Conservation (phyloP, 2,113 vertebrate species). For the Haemorhous mexicanus region DNA sequence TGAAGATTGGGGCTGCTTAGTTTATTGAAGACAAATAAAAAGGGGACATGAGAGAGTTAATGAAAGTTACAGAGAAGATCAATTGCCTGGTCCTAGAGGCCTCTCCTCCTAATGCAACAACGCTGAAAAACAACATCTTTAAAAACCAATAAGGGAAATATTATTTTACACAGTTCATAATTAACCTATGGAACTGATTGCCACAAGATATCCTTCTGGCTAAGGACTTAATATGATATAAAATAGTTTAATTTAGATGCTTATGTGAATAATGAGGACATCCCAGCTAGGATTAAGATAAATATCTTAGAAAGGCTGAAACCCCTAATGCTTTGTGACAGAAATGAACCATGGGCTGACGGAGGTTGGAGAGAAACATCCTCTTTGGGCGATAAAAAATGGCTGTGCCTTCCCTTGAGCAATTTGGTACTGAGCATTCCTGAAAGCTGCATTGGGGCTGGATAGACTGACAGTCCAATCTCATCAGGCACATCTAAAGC, state of each 20-base stretch:
- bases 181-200: slow-evolving; percentile 49
- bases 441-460: background rate
- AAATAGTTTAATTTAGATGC: slow-evolving; percentile 49
- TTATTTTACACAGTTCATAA: slow-evolving; percentile 41
- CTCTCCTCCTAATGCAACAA: background rate
- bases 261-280: slow-evolving; percentile 61
- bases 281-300: slow-evolving; percentile 46
- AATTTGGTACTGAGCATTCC: background rate
- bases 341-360: slow-evolving; percentile 28
- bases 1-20: background rate
- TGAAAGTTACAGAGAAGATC: slow-evolving; percentile 19
- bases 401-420: background rate
- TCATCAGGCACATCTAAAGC: background rate
- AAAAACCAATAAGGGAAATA: slow-evolving; percentile 30
- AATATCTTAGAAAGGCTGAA: slow-evolving; percentile 30
- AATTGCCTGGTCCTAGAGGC: background rate
- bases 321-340: slow-evolving; percentile 50
- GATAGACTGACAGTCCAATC: background rate
- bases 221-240: slow-evolving; percentile 45
- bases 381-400: background rate
- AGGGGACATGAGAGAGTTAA: slow-evolving; percentile 43
- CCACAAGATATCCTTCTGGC: slow-evolving; percentile 52
- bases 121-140: slow-evolving; percentile 16
- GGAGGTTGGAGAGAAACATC: background rate
- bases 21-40: slow-evolving; percentile 34